Base-by-base conservation (phyloP, 2,797 vertebrate species). In the Hozukius guyotensis region DNA sequence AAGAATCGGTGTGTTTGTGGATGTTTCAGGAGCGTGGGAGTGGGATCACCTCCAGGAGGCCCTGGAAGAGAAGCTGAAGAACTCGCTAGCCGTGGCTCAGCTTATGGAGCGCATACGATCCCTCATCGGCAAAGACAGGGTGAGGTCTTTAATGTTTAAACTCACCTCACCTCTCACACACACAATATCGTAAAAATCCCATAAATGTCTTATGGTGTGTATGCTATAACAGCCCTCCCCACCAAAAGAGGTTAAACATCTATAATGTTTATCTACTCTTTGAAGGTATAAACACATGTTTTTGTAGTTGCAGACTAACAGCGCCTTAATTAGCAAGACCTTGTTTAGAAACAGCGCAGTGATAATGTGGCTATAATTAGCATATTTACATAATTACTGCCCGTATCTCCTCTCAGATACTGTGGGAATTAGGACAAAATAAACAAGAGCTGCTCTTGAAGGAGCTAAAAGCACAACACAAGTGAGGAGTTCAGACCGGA, bases 21-120 rank as follows among this genome's bases (percentile, higher is more conserved):
- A 76, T 93, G 69, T 92, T 88, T 83, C 85, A 99, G 98, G 98
- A 88, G 97, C 97, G 88, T 97, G 96, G 92, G 97, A 98, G 81
- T 99, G 97, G 98, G 97, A 98, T 62, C 95, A 89, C 86, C 91
- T 99, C 24, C 97, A 99, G 95, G 97, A 98, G 77, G 96, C 97
- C 18, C 90, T 99, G 87, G 97, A 95, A 84, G 97, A 97, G 93
- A 99, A 97, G 92, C 71, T 99, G 91, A 97, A 97, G 88, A 97
- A 97, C 92, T 88, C 95, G 22, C 95, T 96, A 49, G 96, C 97
- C 32, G 96, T 96, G 85, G 95, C 96, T 63, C 92, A 96, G 77
- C 96, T 99, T 42, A 95, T 98, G 88, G 97, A 98, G 65, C 97
- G 96, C 88, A 96, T 99, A 83, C 96, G 97, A 88, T 97, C 96